Evolutionary conservation across 2,797 vertebrate species (phyloP).

Genomic region (Ctenopoma multispine): DNA sequence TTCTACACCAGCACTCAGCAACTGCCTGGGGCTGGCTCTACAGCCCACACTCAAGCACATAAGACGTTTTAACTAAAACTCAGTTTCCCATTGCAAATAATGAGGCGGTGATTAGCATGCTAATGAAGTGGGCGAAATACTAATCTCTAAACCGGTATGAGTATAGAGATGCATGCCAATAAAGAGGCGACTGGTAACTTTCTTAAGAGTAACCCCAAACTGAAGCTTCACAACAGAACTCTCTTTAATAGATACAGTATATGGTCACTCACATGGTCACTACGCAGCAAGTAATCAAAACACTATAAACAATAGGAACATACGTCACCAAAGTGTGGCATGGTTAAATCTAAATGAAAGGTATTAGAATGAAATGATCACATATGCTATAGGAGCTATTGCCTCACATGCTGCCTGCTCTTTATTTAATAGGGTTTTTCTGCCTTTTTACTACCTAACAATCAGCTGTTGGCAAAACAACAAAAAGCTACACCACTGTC

Average conservation of each 20-base stretch:
- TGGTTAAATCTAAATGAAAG: background rate
- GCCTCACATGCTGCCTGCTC: background rate
- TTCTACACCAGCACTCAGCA: constrained; percentile 34
- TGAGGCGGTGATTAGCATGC: constrained; percentile 73
- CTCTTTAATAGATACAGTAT: background rate
- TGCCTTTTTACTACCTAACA: constrained; percentile 2
- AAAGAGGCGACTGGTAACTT: constrained; percentile 1
- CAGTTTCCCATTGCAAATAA: constrained; percentile 73
- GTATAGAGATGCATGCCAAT: constrained; percentile 14
- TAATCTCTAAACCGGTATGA: constrained; percentile 63
- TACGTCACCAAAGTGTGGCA: background rate
- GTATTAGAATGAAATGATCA: too few species aligned
- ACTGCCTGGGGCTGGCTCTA: constrained; percentile 41
- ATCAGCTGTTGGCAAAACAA: constrained; percentile 5
- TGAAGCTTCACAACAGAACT: background rate
- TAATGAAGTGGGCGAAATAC: constrained; percentile 69
- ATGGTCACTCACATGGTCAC: background rate
- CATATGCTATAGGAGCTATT: background rate
- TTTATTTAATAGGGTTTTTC: constrained; percentile 7
- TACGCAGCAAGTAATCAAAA: background rate
- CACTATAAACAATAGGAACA: background rate
- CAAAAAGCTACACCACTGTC: constrained; percentile 28
- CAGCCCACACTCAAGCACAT: constrained; percentile 68
- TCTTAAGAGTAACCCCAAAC: background rate
- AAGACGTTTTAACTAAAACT: constrained; percentile 75